Base-by-base conservation (phyloP, 2,888 invertebrate species). In the Allolobophora icterica region DNA sequence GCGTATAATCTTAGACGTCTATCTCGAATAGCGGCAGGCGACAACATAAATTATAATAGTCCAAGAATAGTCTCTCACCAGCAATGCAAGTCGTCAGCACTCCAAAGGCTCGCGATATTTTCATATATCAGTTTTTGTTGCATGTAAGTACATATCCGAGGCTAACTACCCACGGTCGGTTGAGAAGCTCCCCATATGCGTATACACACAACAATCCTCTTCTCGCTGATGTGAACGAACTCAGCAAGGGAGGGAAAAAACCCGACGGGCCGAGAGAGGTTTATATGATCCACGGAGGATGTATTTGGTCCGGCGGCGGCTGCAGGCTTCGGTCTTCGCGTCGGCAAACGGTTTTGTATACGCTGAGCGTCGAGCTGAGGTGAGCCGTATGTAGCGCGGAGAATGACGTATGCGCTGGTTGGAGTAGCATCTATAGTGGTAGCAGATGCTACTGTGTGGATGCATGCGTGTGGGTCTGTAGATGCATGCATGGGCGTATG, bases 91-190 rank as follows among this genome's bases (percentile, higher is more conserved):
- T 71, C 71, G 71, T 71, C 71, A 71, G 71, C 71, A 71, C 71
- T 71, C 71, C 71, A 71, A 71, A 71, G 6, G 11, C n/a, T 71
- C 11, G 30, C 71, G 71, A n/a, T 71, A 71, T 71, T 71, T 71
- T 71, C 71, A 71, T 71, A 71, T n/a, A 71, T 71, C n/a, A 71
- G 71, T 71, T 71, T 71, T 71, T 71, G 71, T n/a, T n/a, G 71
- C 71, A 71, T n/a, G 71, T 71, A n/a, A 8, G 52, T 52, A 52
- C 52, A 52, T 52, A 52, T 52, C 52, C 52, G 21, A 52, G 52
- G 52, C 52, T 42, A 15, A 42, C 42, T 42, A 42, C 1, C 1
- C 52, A 11, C 71, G 11, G n/a, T n/a, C 71, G n/a, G 8, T 71
- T 3, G 71, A 3, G 8, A 30, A n/a, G 71, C 71, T n/a, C 13